Percentiles rank a stretch among this genome's conserved stretches.
These are phyloP conservation scores for Amblyjoppa fuscipennis DNA, from an alignment of 2,888 invertebrate genomes.

Conservation along the genomic window DNA sequence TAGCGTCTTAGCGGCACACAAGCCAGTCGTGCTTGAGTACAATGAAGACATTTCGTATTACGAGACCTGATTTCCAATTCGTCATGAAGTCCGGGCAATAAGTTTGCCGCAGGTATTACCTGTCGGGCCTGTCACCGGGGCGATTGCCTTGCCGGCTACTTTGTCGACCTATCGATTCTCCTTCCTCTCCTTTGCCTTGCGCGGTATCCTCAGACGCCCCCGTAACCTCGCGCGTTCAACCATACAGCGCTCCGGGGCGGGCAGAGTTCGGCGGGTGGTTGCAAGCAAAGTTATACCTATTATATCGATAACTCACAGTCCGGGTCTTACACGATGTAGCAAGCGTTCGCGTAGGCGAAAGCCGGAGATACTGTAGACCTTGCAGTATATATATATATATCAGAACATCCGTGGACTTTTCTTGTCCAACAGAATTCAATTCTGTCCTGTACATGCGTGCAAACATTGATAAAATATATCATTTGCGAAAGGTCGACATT, in stretches of 20 bases:
- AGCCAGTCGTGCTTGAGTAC: constrained; percentile 60
- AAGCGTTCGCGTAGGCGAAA: constrained; percentile 59
- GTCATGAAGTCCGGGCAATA: constrained; percentile 73
- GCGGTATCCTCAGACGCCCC: constrained; percentile 57
- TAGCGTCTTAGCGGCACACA: constrained; percentile 31
- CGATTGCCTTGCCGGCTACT: constrained; percentile 74
- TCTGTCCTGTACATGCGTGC: neutral
- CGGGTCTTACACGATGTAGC: constrained; percentile 46
- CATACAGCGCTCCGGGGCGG: constrained; percentile 48
- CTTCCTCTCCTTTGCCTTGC: constrained; percentile 21
- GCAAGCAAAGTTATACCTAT: constrained; percentile 63
- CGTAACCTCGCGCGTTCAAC: constrained; percentile 59
- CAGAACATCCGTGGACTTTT: constrained; percentile 32
- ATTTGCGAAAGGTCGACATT: constrained; percentile 10
- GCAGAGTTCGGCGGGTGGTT: constrained; percentile 56
- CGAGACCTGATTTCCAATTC: constrained; percentile 78
- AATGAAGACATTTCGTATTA: constrained; percentile 75
- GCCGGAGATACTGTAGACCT: constrained; percentile 27
- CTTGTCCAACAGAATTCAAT: constrained; percentile 19
- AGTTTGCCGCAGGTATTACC: constrained; percentile 78
- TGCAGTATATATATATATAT: constrained; percentile 9
- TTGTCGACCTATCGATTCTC: constrained; percentile 74
- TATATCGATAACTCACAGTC: constrained; percentile 64
- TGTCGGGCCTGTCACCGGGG: constrained; percentile 73
- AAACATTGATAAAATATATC: constrained; percentile 1